These are phyloP conservation scores for Leptodactylus fallax DNA, from an alignment of 2,797 vertebrate genomes.

Conservation along the genomic window DNA sequence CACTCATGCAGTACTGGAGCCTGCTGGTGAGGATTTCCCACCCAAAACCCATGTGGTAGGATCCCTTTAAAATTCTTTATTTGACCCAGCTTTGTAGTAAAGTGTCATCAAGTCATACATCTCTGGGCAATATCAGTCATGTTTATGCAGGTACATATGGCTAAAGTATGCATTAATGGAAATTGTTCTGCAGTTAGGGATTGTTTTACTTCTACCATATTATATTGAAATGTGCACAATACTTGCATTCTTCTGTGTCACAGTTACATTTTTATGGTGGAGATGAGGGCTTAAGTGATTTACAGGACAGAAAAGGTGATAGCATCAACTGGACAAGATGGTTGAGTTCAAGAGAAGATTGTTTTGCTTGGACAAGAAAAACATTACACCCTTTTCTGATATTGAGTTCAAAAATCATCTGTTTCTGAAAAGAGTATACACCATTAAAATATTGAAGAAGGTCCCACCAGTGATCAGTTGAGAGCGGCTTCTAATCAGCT, in stretches of 20 bases:
- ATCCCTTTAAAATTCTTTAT: background rate
- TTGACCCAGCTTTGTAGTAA: background rate
- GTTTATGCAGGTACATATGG: background rate
- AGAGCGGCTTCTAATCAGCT: too few species aligned
- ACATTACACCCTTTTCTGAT: too few species aligned
- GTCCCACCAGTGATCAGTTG: background rate
- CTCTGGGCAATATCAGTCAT: background rate
- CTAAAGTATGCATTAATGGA: background rate
- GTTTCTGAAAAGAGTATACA: background rate
- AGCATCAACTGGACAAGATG: background rate
- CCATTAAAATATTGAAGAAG: background rate
- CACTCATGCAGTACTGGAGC: too few species aligned
- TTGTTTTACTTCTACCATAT: slow-evolving; percentile 10
- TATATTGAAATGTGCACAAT: slow-evolving; percentile 23
- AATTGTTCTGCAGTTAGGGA: background rate
- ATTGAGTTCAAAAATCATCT: background rate
- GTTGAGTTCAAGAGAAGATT: background rate
- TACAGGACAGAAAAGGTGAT: slow-evolving; percentile 11
- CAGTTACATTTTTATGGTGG: background rate
- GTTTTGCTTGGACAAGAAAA: background rate
- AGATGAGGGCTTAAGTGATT: slow-evolving; percentile 36
- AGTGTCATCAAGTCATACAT: too few species aligned
- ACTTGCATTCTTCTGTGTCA: slow-evolving; percentile 10
- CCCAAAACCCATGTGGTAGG: too few species aligned
- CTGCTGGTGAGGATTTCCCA: too few species aligned